phyloP scores from a whole-genome alignment of 1,140 invertebrate species.

The Zaprionus inermis region DNA sequence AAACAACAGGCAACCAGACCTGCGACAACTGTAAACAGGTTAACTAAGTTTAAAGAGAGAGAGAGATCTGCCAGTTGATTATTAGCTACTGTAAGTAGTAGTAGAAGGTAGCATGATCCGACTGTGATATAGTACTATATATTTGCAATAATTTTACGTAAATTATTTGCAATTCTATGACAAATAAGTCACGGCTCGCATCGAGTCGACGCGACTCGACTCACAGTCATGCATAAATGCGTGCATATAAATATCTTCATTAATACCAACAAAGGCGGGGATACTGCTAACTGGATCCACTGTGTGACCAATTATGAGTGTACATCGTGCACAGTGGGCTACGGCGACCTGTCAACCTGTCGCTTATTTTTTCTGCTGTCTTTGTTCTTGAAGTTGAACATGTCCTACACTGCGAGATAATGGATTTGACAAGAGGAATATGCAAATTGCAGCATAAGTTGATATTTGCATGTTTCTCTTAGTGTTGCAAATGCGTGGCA shows the following conservation, averaged over 20 bases:
- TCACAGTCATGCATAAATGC: slow-evolving; percentile 23
- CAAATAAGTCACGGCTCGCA: slow-evolving; percentile 33
- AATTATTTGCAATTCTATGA: slow-evolving; percentile 27
- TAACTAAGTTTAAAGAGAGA: background rate
- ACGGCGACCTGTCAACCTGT: slow-evolving; percentile 23
- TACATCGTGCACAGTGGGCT: slow-evolving; percentile 4
- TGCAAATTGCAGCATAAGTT: slow-evolving; percentile 1
- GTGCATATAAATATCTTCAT: slow-evolving; percentile 57
- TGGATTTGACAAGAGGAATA: too few relatives aligned
- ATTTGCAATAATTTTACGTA: slow-evolving; percentile 15
- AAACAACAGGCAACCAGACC: slow-evolving; percentile 42
- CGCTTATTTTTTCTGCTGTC: slow-evolving; percentile 21
- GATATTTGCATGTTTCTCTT: background rate
- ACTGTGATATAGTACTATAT: background rate
- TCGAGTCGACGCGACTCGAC: background rate
- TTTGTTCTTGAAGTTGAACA: background rate
- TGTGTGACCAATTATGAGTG: slow-evolving; percentile 19
- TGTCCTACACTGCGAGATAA: background rate
- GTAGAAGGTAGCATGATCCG: background rate
- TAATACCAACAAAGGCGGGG: slow-evolving; percentile 13
- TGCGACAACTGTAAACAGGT: slow-evolving; percentile 34
- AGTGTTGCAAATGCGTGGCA: slow-evolving; percentile 36
- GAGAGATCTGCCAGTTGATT: background rate
- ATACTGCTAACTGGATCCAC: slow-evolving; percentile 1
- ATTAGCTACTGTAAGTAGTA: background rate